Base-by-base conservation (phyloP, 92 coral and sea anemone species). In the Porites evermanni region DNA sequence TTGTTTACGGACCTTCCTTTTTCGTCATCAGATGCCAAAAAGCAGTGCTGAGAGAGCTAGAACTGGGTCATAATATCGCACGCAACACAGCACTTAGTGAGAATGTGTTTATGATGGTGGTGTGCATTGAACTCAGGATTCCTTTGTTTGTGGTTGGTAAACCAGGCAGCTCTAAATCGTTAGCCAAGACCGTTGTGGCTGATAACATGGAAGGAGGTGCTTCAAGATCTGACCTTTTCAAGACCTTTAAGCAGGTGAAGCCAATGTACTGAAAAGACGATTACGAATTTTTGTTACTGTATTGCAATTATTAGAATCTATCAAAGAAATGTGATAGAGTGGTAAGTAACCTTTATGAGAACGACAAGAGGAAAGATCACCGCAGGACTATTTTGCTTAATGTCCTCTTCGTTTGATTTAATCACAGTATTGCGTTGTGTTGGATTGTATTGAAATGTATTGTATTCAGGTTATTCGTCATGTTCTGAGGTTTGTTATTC, bases 91-190 rank as follows among this genome's bases (percentile, higher is more conserved):
- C 98, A 20, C 78, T 95, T 68, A 87, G 96, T 52, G 96, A 95
- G 77, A 95, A 95, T 63, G 98, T 95, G 78, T 95, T 95, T 75
- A 92, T 95, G 98, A 95, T 95, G 98, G 95, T 94, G 58, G 93
- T 95, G 20, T 95, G 98, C 74, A 91, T 94, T 66, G 98, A 95
- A 89, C 92, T 95, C 19, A 91, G 98, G 60, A 93, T 95, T 64
- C 98, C 98, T 5, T 54, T 95, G 89, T 95, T 95, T 87, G 98
- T 95, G 53, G 94, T 95, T n/a, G 98, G 98, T 44, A 95, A 95
- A 84, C 98, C 98, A 73, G 98, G 94, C 23, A 91, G 98, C 80
- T 95, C 98, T 17, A 95, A 95, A 76, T 95, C 98, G 12, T 82
- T 94, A 59, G 98, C 98, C 54, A 94, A 94, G 85, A 88, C 94